Evolutionary conservation across 2,888 invertebrate species (phyloP).

Genomic region (Oscheius myriophilus): DNA sequence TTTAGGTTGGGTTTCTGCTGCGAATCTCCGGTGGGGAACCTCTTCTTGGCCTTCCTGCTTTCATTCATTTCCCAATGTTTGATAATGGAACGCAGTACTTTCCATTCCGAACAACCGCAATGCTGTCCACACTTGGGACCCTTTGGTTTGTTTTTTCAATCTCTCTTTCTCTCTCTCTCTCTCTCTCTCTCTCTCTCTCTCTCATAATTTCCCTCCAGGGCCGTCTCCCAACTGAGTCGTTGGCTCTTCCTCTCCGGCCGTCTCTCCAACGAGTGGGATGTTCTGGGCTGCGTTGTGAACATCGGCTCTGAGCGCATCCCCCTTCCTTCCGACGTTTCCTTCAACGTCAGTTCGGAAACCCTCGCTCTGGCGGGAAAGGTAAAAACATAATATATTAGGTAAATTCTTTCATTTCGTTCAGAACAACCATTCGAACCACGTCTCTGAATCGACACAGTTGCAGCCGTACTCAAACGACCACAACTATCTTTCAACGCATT

Average conservation of each 20-base stretch:
- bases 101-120: conserved; percentile 94
- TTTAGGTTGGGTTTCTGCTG: conserved; percentile 73
- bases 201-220: conserved; percentile 40
- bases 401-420: not conserved
- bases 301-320: conserved; percentile 64
- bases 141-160: conserved; percentile 77
- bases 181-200: no score
- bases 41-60: conserved; percentile 82
- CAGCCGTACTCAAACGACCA: conserved; percentile 30
- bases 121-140: conserved; percentile 86
- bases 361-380: conserved; percentile 45
- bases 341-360: conserved; percentile 60
- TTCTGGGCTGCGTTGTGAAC: conserved; percentile 68
- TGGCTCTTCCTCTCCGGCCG: conserved; percentile 60
- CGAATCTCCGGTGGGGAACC: conserved; percentile 88
- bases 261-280: conserved; percentile 63
- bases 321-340: conserved; percentile 67
- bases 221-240: conserved; percentile 47
- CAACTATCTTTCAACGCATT: conserved; percentile 30
- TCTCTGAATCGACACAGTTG: conserved; percentile 31
- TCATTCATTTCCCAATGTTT: conserved; percentile 83
- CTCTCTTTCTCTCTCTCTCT: not conserved
- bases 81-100: conserved; percentile 83
- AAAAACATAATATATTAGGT: not conserved
- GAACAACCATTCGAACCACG: not conserved